phyloP scores from a whole-genome alignment of 64 coral and sea anemone genomes.

The Exaiptasia diaphana region DNA sequence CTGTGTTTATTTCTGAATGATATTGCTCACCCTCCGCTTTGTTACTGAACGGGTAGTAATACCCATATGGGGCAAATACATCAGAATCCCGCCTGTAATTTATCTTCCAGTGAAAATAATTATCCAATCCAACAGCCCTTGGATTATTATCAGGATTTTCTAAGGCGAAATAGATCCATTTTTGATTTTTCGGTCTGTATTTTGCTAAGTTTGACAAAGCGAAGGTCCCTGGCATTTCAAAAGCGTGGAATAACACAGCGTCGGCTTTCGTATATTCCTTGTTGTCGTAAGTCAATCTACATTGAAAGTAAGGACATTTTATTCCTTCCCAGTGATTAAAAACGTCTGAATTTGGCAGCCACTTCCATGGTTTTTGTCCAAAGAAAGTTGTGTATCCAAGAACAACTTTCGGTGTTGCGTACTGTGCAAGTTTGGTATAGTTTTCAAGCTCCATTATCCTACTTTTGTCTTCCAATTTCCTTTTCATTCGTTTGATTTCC shows the following conservation, averaged over 20 bases:
- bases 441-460: neutral
- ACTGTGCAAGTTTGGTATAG: neutral
- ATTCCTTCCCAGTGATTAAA: slow-evolving; percentile 13
- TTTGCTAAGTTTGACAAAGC: neutral
- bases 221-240: slow-evolving; percentile 7
- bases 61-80: slow-evolving; percentile 52
- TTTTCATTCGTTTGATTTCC: neutral
- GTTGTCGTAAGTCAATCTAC: neutral
- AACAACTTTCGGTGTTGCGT: neutral
- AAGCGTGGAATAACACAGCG: slow-evolving; percentile 23
- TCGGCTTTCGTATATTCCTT: neutral
- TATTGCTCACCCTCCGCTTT: neutral
- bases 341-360: neutral
- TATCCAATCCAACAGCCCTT: neutral
- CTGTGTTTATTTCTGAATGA: neutral
- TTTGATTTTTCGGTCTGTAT: slow-evolving; percentile 5
- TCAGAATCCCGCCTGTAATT: slow-evolving; percentile 51
- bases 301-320: neutral
- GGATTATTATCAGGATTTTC: slow-evolving; percentile 9
- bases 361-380: neutral
- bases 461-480: neutral
- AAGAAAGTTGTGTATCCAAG: slow-evolving; percentile 26
- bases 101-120: slow-evolving; percentile 66
- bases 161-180: slow-evolving; percentile 31
- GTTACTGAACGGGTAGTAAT: neutral